These are phyloP conservation scores for Phaethon lepturus DNA, from an alignment of 2,113 vertebrate genomes.

Conservation along the genomic window DNA sequence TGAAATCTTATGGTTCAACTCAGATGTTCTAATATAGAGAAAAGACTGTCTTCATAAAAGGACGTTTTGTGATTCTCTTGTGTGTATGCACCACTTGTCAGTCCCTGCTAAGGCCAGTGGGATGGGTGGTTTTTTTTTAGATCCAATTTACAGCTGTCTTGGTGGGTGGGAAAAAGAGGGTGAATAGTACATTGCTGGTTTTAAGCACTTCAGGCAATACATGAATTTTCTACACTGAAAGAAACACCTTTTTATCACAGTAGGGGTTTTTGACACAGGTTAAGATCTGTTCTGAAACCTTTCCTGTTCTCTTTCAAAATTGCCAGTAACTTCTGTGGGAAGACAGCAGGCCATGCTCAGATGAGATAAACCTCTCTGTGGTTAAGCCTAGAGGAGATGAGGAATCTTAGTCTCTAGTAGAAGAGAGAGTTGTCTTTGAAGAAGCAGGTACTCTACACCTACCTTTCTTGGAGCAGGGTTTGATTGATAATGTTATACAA, in stretches of 20 bases:
- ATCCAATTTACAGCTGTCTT: background rate
- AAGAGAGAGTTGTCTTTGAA: background rate
- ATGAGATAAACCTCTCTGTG: background rate
- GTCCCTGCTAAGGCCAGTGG: background rate
- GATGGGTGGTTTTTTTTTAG: background rate
- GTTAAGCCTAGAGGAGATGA: background rate
- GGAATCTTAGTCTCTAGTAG: background rate
- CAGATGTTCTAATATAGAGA: background rate
- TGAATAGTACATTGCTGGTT: background rate
- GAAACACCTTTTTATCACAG: background rate
- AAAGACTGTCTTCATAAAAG: background rate
- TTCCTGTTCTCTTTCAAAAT: background rate
- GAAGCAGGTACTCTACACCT: background rate
- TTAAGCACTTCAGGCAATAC: background rate
- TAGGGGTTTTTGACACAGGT: background rate
- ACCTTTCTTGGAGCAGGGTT: background rate
- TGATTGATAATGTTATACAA: background rate
- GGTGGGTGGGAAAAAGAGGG: background rate
- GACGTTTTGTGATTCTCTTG: background rate
- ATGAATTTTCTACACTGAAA: background rate
- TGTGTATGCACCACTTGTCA: background rate
- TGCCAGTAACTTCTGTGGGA: background rate
- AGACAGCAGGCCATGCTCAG: background rate
- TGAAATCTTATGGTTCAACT: background rate
- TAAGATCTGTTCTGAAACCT: background rate